Percentiles rank a stretch among this genome's conserved stretches.
Conservation (phyloP, 2,113 vertebrate species). For the Siphamia tubifer region DNA sequence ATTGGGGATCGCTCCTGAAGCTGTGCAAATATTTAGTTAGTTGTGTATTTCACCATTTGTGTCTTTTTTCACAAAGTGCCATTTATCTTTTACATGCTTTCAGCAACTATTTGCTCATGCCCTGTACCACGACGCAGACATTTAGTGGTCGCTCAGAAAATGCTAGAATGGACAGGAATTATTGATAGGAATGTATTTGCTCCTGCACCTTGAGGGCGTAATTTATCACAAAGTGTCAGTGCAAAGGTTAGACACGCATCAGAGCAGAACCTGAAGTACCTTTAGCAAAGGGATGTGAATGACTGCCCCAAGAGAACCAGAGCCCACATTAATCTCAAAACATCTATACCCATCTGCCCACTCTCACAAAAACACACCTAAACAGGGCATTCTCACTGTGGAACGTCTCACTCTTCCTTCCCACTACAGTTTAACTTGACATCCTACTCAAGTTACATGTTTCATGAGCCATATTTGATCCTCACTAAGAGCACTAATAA, state of each 20-base stretch:
- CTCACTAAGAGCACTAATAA: slow-evolving; percentile 41
- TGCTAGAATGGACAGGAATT: slow-evolving; percentile 5
- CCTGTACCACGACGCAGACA: neutral
- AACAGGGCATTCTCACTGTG: neutral
- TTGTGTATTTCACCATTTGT: neutral
- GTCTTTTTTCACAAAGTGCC: no score
- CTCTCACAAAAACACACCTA: slow-evolving; percentile 1
- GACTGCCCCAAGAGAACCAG: neutral
- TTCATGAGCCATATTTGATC: slow-evolving; percentile 33
- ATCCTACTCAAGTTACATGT: slow-evolving; percentile 25
- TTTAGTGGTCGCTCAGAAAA: neutral
- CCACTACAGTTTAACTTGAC: slow-evolving; percentile 2
- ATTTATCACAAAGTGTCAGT: slow-evolving; percentile 44
- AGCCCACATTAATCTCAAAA: slow-evolving; percentile 13
- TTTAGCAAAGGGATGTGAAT: neutral
- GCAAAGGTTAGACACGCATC: slow-evolving; percentile 22
- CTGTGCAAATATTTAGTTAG: neutral
- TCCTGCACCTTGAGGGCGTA: neutral
- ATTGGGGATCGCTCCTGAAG: slow-evolving; percentile 1
- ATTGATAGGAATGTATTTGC: slow-evolving; percentile 34
- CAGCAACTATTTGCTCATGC: neutral
- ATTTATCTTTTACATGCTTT: no score
- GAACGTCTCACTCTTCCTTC: neutral
- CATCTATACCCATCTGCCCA: neutral
- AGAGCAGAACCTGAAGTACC: neutral